Evolutionary conservation across 2,888 invertebrate genomes (phyloP), one percentile per base, ranked within the genome.

Genomic region (Drosophila villosipedis): DNA sequence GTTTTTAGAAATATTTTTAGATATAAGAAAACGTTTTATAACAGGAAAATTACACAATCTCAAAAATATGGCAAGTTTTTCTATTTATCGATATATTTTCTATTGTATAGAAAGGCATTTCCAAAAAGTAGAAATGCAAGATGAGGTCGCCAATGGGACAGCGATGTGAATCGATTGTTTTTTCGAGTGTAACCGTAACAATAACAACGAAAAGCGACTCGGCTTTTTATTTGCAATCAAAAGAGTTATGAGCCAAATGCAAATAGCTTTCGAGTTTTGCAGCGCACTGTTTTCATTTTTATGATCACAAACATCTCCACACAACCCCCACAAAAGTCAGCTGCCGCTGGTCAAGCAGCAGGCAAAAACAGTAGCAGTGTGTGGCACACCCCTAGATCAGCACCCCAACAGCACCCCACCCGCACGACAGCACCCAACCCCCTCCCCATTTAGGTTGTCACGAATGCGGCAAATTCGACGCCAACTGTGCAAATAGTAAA

Each of bases 161-260:
- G 6, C 16, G 16, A 6, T 22, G 2, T 2, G 22, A 7, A 2
- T 25, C 22, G 22, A 14, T 2, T 16, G 4, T 25, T 47, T 25
- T 25, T n/a, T 1, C 25, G 25, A 47, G 47, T 47, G 16, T 25
- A 47, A 39, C 60, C 68, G 54, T 52, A 81, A 53, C 49, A 65
- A 54, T 54, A 60, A 37, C 6, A 43, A 22, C 52, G 60, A 68
- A 81, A 73, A 68, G 72, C 68, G 84, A 76, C 76, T 70, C 67
- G 10, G 64, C 70, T 50, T 68, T 83, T 90, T 85, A 85, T 85
- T 85, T 90, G 85, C 89, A 90, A 85, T 85, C 90, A 88, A 88
- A 89, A 89, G 87, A 90, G 91, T 90, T 90, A 87, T 89, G 84
- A 89, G 89, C 78, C 87, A 89, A 90, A 87, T 87, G 91, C 84